phyloP scores from a whole-genome alignment of 2,888 invertebrate genomes.

The Zygothrica quintamaculata region DNA sequence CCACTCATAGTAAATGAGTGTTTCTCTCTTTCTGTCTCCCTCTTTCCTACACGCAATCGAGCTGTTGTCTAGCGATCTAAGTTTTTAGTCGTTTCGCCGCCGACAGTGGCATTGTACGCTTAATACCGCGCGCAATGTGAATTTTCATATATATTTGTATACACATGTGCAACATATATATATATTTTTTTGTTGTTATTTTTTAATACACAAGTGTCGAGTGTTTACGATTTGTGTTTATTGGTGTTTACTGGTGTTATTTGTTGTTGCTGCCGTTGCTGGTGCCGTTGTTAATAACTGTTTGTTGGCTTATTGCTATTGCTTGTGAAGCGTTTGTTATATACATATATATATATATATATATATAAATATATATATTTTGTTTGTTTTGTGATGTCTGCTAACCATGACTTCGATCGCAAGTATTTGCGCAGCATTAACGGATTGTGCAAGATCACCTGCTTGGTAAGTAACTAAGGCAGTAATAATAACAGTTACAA shows the following conservation, averaged over 20 bases:
- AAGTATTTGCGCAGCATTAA: constrained; percentile 66
- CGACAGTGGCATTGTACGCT: constrained; percentile 53
- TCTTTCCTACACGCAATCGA: constrained; percentile 25
- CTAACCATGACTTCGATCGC: constrained; percentile 55
- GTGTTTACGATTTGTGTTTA: constrained; percentile 2
- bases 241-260: background rate
- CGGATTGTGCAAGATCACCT: constrained; percentile 63
- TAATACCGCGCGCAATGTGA: constrained; percentile 59
- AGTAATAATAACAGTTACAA: background rate
- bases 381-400: constrained; percentile 51
- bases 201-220: background rate
- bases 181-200: constrained; percentile 13
- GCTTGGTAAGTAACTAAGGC: constrained; percentile 54
- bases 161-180: no score
- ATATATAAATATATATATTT: no score
- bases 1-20: no score
- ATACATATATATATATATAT: background rate
- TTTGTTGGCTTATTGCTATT: constrained; percentile 15
- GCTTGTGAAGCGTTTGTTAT: constrained; percentile 3
- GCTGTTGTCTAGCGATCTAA: constrained; percentile 30
- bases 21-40: no score
- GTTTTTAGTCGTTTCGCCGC: constrained; percentile 38
- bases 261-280: constrained; percentile 5
- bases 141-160: no score
- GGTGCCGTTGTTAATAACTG: no score